Evolutionary conservation across 2,113 vertebrate species (phyloP), one percentile per base, ranked within the genome.

Genomic region (Microtus richardsoni): DNA sequence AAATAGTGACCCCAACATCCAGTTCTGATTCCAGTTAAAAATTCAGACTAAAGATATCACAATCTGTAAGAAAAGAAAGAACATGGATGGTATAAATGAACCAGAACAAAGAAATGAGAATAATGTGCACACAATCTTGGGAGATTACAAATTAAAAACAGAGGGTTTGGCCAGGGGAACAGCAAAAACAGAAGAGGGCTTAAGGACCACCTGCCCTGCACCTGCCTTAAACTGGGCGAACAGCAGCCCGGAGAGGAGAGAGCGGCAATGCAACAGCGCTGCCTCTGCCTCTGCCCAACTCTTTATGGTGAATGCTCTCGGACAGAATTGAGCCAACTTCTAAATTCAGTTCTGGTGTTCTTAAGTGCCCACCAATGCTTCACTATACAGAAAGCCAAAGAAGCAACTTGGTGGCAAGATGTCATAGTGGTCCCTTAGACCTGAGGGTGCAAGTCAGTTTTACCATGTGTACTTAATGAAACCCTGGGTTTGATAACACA

Each of bases 11-110:
- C 99, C 98, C 98, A 99, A 98, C 98, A 99, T 99, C 99, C 99
- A 99, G 99, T 98, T 99, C 98, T 99, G 99, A 99, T 98, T 99
- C 98, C 99, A 98, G 98, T 98, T 99, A 99, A 99, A 98, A 99
- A 98, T 98, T 99, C 98, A 99, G 98, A 99, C 98, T 99, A 99
- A 99, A 99, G 99, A 99, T 99, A 99, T 99, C 99, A 99, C 99
- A 99, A 99, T 99, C 99, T 99, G 99, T 96, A 99, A 99, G 99
- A 99, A 99, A 99, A 99, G 98, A 99, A 99, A 99, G 97, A 98
- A 99, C 96, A 99, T 0, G 97, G 98, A 96, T 98, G 98, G 96
- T 97, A 94, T 98, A 97, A 99, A 98, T 98, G 98, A 97, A 95
- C 79, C 94, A 4, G 36, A 96, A 98, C 82, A 97, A 96, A 95